phyloP scores from a whole-genome alignment of 2,113 vertebrate genomes.

The Mobula hypostoma region DNA sequence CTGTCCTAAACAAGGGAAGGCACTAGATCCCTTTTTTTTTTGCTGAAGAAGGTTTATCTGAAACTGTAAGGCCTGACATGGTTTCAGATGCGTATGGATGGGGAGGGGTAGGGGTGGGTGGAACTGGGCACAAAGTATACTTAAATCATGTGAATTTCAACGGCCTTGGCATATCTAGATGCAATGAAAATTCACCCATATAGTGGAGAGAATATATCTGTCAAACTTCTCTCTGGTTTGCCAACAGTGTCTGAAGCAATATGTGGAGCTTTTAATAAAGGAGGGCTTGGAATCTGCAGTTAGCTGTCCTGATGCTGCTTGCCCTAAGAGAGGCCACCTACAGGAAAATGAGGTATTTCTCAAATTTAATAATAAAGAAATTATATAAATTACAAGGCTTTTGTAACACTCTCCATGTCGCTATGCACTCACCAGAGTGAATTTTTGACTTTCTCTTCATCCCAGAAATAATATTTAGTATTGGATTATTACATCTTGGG shows the following conservation, averaged over 20 bases:
- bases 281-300: conserved; percentile 94
- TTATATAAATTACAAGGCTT: neutral
- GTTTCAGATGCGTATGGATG: too few relatives aligned
- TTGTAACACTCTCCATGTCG: neutral
- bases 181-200: neutral
- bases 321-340: conserved; percentile 85
- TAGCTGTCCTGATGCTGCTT: conserved; percentile 92
- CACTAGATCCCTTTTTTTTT: too few relatives aligned
- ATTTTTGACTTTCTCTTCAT: neutral
- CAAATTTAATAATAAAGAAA: neutral
- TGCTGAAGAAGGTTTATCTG: neutral
- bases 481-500: neutral
- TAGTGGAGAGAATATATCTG: neutral
- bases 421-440: neutral
- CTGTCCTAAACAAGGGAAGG: too few relatives aligned
- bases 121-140: neutral
- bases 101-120: too few relatives aligned
- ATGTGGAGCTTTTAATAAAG: conserved; percentile 94
- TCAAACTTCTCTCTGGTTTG: conserved; percentile 38
- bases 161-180: neutral
- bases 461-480: neutral
- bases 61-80: neutral
- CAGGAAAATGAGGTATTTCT: conserved; percentile 82
- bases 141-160: neutral
- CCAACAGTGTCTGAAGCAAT: conserved; percentile 94